Percentiles rank a stretch among this genome's conserved stretches.
Conservation (phyloP, 2,888 invertebrate species). For the Watsonalla binaria region DNA sequence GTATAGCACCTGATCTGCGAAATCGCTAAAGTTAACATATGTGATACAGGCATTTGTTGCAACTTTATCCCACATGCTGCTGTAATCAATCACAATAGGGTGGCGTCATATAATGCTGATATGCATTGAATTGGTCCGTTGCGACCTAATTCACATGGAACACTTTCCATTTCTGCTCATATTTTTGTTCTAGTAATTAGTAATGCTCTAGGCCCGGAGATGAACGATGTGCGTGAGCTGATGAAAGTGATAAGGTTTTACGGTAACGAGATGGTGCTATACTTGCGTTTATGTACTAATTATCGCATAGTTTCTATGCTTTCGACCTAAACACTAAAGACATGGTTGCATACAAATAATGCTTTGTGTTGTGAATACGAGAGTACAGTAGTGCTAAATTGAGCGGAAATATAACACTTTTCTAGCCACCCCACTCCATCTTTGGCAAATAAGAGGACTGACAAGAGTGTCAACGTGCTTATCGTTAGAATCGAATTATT, state of each 20-base stretch:
- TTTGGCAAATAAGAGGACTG: too few relatives aligned
- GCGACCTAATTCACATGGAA: slow-evolving; percentile 34
- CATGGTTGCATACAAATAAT: too few relatives aligned
- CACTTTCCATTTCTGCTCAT: slow-evolving; percentile 44
- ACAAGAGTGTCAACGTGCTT: too few relatives aligned
- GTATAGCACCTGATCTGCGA: neutral
- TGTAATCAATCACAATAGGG: slow-evolving; percentile 14
- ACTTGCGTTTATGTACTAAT: slow-evolving; percentile 21
- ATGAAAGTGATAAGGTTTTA: slow-evolving; percentile 44
- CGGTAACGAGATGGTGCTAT: slow-evolving; percentile 32
- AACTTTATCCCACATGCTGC: slow-evolving; percentile 4
- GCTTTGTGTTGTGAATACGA: too few relatives aligned
- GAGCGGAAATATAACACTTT: too few relatives aligned
- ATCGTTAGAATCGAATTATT: too few relatives aligned
- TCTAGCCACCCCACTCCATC: too few relatives aligned
- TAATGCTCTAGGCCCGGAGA: slow-evolving; percentile 36
- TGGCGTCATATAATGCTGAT: slow-evolving; percentile 13
- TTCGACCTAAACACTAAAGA: slow-evolving; percentile 1
- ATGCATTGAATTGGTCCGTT: slow-evolving; percentile 21
- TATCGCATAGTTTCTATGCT: slow-evolving; percentile 25
- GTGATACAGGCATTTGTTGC: neutral
- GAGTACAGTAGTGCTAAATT: too few relatives aligned
- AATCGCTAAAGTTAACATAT: neutral
- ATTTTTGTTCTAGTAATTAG: slow-evolving; percentile 39
- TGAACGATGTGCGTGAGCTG: slow-evolving; percentile 21